Base-by-base conservation (phyloP, 2,888 invertebrate species). In the Barypeithes pellucidus region DNA sequence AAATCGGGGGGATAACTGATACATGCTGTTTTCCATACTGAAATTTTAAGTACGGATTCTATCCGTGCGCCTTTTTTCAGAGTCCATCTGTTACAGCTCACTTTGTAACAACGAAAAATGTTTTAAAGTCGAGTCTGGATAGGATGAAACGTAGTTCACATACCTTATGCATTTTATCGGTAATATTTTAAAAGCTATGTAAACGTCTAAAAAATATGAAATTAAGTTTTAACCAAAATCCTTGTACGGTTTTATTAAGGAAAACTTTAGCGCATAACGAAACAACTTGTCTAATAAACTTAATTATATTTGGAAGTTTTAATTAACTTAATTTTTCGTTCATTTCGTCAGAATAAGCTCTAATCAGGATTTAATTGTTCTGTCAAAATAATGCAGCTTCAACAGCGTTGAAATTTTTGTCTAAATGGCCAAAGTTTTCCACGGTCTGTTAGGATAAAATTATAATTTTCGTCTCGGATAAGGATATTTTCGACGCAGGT, bases 281-380 rank as follows among this genome's bases (percentile, higher is more conserved):
- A 33, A 57, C 33, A 57, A 57, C 54, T 57, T 33, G 54, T 33
- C 33, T 33, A 57, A 57, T 57, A 57, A 57, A 57, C 54, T 57
- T 33, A 57, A 57, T 57, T 57, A 36, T 57, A 57, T 57, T 33
- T 33, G 33, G 33, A 57, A 33, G 16, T 57, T 57, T 57, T 57
- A 57, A 57, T 57, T 33, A 57, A 57, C 54, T 57, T 24, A 57
- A 57, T 57, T 57, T 57, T 57, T 29, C 24, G 29, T 57, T 57
- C 33, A 33, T 57, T 57, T 2, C 54, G 54, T 57, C 54, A 57
- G 54, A 57, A 16, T 33, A 57, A 57, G 33, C 54, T 33, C 33
- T 9, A 57, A 57, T 57, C 54, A 33, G 54, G 54, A 57, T 57
- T 57, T 57, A 57, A 57, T 57, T 57, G 54, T 57, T 57, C 54